These are phyloP conservation scores for Caretta caretta DNA, from an alignment of 2,113 vertebrate species.

Conservation along the genomic window DNA sequence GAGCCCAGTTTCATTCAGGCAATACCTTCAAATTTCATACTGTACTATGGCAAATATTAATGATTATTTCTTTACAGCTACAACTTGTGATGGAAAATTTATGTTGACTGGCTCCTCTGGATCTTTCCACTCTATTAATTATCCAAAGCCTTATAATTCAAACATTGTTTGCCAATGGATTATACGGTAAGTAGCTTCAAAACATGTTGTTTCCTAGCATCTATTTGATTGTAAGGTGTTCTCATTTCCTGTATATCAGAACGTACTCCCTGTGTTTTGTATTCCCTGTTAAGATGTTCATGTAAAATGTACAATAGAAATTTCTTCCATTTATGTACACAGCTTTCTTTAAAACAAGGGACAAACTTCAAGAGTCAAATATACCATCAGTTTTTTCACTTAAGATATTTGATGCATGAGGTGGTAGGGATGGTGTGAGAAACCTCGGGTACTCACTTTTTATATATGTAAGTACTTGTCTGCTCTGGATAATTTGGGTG, in stretches of 20 bases:
- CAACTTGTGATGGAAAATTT: slow-evolving; percentile 83
- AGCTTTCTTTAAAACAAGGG: not conserved
- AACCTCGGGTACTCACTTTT: not conserved
- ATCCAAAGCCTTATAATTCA: slow-evolving; percentile 69
- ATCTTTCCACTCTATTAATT: slow-evolving; percentile 79
- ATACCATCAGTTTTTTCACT: not conserved
- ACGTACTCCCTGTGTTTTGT: not conserved
- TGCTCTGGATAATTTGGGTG: not conserved
- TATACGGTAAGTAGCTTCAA: slow-evolving; percentile 76
- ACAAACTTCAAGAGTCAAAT: fast-evolving
- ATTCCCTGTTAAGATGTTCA: not conserved
- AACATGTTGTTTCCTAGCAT: not conserved
- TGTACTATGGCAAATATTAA: slow-evolving; percentile 30
- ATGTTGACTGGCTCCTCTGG: slow-evolving; percentile 79
- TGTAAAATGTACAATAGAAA: not conserved
- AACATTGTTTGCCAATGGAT: slow-evolving; percentile 79
- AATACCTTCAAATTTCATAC: not conserved
- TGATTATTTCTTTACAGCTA: slow-evolving; percentile 71
- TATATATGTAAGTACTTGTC: not conserved
- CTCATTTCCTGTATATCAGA: not conserved
- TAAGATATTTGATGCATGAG: not conserved
- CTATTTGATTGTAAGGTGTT: not conserved
- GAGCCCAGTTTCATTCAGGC: not conserved
- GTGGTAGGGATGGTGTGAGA: not conserved
- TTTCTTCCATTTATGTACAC: not conserved